phyloP scores from a whole-genome alignment of 2,113 vertebrate genomes.

The Triplophysa siluroides region DNA sequence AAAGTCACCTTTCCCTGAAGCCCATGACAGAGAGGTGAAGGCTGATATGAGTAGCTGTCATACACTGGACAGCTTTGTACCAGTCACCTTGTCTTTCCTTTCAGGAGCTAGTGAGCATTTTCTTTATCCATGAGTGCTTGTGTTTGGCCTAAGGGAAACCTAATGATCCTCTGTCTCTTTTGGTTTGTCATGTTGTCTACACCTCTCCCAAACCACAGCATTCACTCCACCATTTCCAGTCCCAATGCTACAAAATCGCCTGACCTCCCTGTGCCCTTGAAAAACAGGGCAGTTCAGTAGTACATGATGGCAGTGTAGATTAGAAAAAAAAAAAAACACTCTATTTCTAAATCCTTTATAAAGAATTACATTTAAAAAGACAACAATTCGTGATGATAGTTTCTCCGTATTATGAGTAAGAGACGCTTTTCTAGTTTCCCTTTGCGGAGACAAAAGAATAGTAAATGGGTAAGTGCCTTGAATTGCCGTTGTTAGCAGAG shows the following conservation, averaged over 20 bases:
- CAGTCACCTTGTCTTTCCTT: constrained; percentile 49
- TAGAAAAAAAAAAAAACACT: not conserved
- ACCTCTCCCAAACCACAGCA: constrained; percentile 21
- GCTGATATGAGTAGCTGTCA: constrained; percentile 19
- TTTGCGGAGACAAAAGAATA: constrained; percentile 49
- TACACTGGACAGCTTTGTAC: constrained; percentile 34
- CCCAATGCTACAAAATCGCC: constrained; percentile 2
- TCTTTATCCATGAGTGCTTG: constrained; percentile 49
- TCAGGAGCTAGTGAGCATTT: constrained; percentile 51
- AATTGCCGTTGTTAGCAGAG: constrained; percentile 79
- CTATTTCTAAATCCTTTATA: not conserved
- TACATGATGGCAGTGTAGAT: not conserved
- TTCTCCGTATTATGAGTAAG: not conserved
- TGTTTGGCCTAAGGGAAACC: constrained; percentile 41
- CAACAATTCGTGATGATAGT: not conserved
- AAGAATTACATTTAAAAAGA: not conserved
- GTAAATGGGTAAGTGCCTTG: constrained; percentile 67
- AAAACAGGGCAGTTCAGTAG: constrained; percentile 4
- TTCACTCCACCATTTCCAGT: constrained; percentile 49
- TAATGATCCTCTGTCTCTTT: constrained; percentile 56
- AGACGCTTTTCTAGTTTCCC: constrained; percentile 29
- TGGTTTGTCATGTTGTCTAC: constrained; percentile 50
- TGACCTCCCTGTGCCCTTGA: constrained; percentile 17
- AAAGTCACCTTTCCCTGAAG: not conserved
- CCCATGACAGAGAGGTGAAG: not conserved